These are phyloP conservation scores for Ophion obscuratus DNA, from an alignment of 2,888 invertebrate genomes.

Conservation along the genomic window DNA sequence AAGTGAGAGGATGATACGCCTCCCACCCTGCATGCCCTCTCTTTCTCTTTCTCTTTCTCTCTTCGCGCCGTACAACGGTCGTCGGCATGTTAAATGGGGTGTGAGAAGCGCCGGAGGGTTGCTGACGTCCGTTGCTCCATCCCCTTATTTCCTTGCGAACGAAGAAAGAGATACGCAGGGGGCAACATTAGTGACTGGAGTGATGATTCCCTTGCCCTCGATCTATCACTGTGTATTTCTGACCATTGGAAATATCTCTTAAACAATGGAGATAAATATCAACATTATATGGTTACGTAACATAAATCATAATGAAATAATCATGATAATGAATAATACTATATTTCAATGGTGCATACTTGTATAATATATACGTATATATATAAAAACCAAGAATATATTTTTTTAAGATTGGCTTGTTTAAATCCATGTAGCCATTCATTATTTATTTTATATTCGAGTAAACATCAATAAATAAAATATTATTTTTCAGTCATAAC, in stretches of 20 bases:
- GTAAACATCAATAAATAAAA: too few relatives aligned
- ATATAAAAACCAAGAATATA: too few relatives aligned
- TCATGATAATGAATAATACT: too few relatives aligned
- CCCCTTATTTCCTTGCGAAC: conserved; percentile 28
- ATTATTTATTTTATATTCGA: too few relatives aligned
- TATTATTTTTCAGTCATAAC: too few relatives aligned
- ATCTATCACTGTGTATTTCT: conserved; percentile 12
- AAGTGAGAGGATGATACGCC: conserved; percentile 51
- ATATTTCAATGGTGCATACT: too few relatives aligned
- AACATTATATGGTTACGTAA: too few relatives aligned
- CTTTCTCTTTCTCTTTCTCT: conserved; percentile 12
- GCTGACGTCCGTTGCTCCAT: conserved; percentile 35
- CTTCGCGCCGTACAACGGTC: conserved; percentile 59
- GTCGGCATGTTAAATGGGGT: conserved; percentile 76
- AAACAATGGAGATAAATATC: not conserved
- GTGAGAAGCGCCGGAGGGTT: conserved; percentile 70
- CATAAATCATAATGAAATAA: too few relatives aligned
- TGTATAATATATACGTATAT: too few relatives aligned
- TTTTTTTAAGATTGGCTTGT: too few relatives aligned
- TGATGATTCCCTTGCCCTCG: conserved; percentile 22
- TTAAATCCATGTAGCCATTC: too few relatives aligned
- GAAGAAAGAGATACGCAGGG: conserved; percentile 7
- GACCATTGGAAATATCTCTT: not conserved
- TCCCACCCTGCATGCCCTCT: not conserved
- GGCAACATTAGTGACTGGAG: conserved; percentile 5